These are phyloP conservation scores for Propithecus deckenii DNA, from an alignment of 2,797 vertebrate species.

Conservation along the genomic window DNA sequence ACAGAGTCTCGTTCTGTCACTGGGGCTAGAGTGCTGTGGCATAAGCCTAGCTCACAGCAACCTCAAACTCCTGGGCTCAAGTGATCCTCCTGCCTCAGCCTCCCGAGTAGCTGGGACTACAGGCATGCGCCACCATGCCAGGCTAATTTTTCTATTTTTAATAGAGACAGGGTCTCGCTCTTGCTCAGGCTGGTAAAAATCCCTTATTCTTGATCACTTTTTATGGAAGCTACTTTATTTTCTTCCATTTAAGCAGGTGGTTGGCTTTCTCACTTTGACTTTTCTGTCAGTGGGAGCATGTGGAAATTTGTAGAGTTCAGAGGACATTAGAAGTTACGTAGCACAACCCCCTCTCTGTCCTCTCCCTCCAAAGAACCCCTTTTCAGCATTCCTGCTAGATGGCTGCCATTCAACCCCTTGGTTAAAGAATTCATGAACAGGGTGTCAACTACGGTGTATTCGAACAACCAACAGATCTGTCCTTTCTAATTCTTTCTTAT, in stretches of 20 bases:
- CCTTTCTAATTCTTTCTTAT: neutral
- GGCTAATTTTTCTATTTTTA: too few relatives aligned
- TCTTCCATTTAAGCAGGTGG: neutral
- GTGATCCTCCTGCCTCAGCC: too few relatives aligned
- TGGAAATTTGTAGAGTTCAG: neutral
- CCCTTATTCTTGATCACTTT: neutral
- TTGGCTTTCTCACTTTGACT: neutral
- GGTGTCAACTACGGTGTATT: neutral
- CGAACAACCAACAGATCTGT: neutral
- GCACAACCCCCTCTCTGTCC: neutral
- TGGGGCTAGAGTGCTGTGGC: too few relatives aligned
- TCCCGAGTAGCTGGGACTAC: too few relatives aligned
- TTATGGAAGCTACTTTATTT: neutral
- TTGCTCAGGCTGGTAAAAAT: neutral
- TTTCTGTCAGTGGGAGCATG: neutral
- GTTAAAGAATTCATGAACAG: neutral
- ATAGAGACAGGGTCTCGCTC: too few relatives aligned
- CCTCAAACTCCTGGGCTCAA: too few relatives aligned
- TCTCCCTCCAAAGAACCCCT: neutral
- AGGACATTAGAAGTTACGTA: neutral
- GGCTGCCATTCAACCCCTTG: neutral
- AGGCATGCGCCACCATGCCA: accelerated
- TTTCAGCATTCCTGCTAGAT: neutral
- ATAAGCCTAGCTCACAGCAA: too few relatives aligned
- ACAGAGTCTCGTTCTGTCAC: too few relatives aligned